These are phyloP conservation scores for Chrysina gloriosa DNA, from an alignment of 2,888 invertebrate species.

Conservation along the genomic window DNA sequence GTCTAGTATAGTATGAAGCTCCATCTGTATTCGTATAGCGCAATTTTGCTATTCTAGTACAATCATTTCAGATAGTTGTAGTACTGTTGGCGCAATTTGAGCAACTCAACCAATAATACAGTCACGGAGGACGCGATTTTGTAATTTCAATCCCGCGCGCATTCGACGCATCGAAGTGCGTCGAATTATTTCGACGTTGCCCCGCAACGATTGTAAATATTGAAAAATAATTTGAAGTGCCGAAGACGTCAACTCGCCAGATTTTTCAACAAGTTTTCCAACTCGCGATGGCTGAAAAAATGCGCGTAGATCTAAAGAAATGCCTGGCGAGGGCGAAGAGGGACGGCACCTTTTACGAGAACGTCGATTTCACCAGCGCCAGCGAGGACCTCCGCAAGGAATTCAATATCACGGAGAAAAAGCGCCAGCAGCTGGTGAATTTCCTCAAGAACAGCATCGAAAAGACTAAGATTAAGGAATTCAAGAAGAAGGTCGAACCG, in stretches of 20 bases:
- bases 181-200: conserved; percentile 5
- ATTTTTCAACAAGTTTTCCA: neutral
- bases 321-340: conserved; percentile 39
- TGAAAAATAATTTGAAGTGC: conserved; percentile 7
- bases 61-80: no score
- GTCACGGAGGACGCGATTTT: no score
- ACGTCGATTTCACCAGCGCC: conserved; percentile 52
- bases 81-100: no score
- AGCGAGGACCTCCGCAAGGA: conserved; percentile 56
- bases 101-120: neutral
- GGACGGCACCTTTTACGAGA: conserved; percentile 38
- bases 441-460: conserved; percentile 57
- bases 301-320: conserved; percentile 42
- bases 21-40: no score
- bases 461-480: conserved; percentile 56
- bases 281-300: conserved; percentile 16
- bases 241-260: conserved; percentile 10
- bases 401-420: conserved; percentile 55
- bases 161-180: neutral
- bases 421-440: conserved; percentile 52
- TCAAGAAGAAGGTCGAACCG: conserved; percentile 54
- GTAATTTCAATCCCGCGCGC: no score
- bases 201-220: conserved; percentile 7
- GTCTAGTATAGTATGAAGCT: no score
- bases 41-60: no score